Percentiles rank a stretch among this genome's conserved stretches.
Evolutionary conservation across 2,888 invertebrate species (phyloP).

Genomic region (Parnassius smintheus): DNA sequence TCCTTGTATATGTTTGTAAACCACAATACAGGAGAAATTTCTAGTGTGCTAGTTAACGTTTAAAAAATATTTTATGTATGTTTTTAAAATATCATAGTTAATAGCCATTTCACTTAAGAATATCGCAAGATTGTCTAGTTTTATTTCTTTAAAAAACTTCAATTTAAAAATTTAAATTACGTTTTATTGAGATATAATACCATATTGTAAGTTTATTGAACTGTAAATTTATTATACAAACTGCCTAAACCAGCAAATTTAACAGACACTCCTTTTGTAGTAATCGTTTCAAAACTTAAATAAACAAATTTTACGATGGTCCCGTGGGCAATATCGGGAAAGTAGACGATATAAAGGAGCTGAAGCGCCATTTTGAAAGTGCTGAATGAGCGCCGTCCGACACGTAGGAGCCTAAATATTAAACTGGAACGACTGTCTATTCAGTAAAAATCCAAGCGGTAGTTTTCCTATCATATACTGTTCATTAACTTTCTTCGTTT

Average conservation of each 20-base stretch:
- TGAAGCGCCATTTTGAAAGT: conserved; percentile 29
- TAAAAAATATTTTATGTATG: too few species aligned
- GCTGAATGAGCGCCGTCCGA: conserved; percentile 29
- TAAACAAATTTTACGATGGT: conserved; percentile 27
- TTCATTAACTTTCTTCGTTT: conserved; percentile 1
- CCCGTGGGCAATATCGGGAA: conserved; percentile 25
- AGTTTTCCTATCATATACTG: conserved; percentile 26
- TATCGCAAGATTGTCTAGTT: too few species aligned
- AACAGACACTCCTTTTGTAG: conserved; percentile 14
- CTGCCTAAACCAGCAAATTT: conserved; percentile 8
- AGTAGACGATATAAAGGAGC: conserved; percentile 20
- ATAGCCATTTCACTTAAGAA: too few species aligned
- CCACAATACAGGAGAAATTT: too few species aligned
- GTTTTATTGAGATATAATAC: too few species aligned
- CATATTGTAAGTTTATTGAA: not conserved
- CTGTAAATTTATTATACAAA: not conserved
- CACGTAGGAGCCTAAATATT: conserved; percentile 30
- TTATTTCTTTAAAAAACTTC: too few species aligned
- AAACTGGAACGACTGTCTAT: conserved; percentile 28
- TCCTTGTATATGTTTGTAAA: too few species aligned
- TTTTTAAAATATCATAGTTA: too few species aligned
- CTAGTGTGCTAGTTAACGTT: too few species aligned
- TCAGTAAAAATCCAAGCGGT: conserved; percentile 27
- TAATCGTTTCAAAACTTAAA: conserved; percentile 20
- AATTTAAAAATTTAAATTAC: too few species aligned